Conservation (phyloP, 2,888 invertebrate genomes). For the Limnephilus rhombicus region DNA sequence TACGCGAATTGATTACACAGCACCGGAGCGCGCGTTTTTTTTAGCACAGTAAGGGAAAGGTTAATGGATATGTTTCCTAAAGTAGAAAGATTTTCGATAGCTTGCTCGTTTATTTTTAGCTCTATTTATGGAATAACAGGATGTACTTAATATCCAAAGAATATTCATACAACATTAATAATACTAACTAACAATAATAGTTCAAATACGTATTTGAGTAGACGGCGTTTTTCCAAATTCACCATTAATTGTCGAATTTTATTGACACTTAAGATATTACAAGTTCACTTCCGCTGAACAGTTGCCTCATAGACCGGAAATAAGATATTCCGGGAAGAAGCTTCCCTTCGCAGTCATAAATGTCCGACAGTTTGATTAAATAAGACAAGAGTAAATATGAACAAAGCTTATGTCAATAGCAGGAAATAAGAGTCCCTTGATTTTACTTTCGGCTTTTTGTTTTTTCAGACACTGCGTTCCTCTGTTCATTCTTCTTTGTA, state of each 20-base stretch:
- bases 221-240: neutral
- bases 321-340: constrained; percentile 51
- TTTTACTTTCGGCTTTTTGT: constrained; percentile 51
- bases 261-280: constrained; percentile 38
- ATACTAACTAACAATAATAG: neutral
- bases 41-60: too few species aligned
- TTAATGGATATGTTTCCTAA: too few species aligned
- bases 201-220: neutral
- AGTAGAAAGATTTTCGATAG: neutral
- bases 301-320: constrained; percentile 48
- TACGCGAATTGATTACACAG: too few species aligned
- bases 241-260: constrained; percentile 19
- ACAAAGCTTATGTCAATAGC: constrained; percentile 58
- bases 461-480: constrained; percentile 49
- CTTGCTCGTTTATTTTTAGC: neutral
- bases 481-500: constrained; percentile 53
- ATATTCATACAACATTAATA: neutral
- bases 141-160: too few species aligned
- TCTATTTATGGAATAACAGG: too few species aligned
- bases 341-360: constrained; percentile 46
- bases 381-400: constrained; percentile 58
- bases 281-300: constrained; percentile 32
- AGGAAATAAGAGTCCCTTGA: constrained; percentile 57
- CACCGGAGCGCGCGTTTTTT: too few species aligned
- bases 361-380: constrained; percentile 54